Conservation (phyloP, 2,888 invertebrate genomes). For the Clunio marinus region DNA sequence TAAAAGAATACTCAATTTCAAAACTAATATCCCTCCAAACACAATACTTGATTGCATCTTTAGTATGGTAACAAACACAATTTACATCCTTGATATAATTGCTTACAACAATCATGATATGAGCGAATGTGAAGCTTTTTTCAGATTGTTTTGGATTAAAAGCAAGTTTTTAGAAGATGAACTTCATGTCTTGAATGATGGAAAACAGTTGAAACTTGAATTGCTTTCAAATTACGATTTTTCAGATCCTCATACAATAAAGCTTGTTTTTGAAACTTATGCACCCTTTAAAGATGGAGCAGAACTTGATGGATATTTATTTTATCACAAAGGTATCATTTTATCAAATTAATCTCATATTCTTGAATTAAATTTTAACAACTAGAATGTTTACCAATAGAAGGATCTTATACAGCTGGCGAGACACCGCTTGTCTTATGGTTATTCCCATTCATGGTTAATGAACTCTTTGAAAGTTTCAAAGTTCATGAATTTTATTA, state of each 20-base stretch:
- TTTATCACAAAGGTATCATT: slow-evolving; percentile 90
- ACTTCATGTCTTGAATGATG: slow-evolving; percentile 40
- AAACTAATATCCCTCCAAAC: slow-evolving; percentile 46
- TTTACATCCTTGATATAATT: slow-evolving; percentile 74
- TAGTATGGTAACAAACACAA: slow-evolving; percentile 56
- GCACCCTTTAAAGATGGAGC: slow-evolving; percentile 51
- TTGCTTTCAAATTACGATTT: slow-evolving; percentile 45
- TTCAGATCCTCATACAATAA: too few relatives aligned
- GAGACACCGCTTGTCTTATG: slow-evolving; percentile 85
- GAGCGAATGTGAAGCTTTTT: slow-evolving; percentile 57
- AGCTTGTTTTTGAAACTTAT: slow-evolving; percentile 45
- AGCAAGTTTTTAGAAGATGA: slow-evolving; percentile 63
- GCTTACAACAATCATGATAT: slow-evolving; percentile 47
- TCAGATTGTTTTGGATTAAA: slow-evolving; percentile 78
- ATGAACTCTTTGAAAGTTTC: slow-evolving; percentile 63
- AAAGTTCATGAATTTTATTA: slow-evolving; percentile 51
- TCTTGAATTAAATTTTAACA: too few relatives aligned
- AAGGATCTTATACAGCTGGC: slow-evolving; percentile 72
- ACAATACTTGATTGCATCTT: slow-evolving; percentile 78
- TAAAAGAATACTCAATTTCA: slow-evolving; percentile 54
- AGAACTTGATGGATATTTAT: slow-evolving; percentile 78
- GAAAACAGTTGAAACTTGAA: slow-evolving; percentile 44
- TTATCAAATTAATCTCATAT: too few relatives aligned
- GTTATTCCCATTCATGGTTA: slow-evolving; percentile 85
- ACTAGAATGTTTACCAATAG: too few relatives aligned